Evolutionary conservation across 2,797 vertebrate genomes (phyloP), one percentile per base, ranked within the genome.

Genomic region (Vireo griseus): DNA sequence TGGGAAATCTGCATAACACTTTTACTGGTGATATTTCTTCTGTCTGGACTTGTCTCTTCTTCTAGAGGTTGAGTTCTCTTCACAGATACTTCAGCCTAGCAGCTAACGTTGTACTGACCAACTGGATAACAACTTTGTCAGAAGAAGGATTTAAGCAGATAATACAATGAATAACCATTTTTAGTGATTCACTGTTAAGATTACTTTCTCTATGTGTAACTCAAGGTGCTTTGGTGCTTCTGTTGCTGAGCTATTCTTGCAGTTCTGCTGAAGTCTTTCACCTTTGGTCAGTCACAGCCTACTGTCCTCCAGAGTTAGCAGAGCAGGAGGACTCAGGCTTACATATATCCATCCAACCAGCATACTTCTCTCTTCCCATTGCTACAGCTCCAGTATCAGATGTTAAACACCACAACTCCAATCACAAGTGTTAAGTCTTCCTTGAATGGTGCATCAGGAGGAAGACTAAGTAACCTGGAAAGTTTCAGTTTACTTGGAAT

Each of bases 401-500:
- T 51, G 10, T 51, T 72, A 82, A 87, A 85, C 17, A 51, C 44
- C 54, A 19, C 48, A 73, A 5, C 37, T 67, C 67, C 11, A 29
- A 47, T 54, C 17, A 31, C 10, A 39, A 52, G 19, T 37, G 29
- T 71, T 90, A 89, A 74, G 28, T 51, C 48, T 62, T 88, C 44
- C 63, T 31, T 10, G 2, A 76, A 68, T 6, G 12, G 21, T 77
- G 11, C 15, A 25, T 45, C 37, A 69, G 57, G 33, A 74, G 47
- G 42, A 85, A 71, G 55, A 84, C 37, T 76, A 79, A 85, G 47
- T 50, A 87, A 77, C 22, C 18, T 89, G 5, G 1, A 51, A 95
- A 76, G 72, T 89, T 86, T 92, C 47, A 54, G 75, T 65, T 95
- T 95, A 71, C 81, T 71, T 58, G 63, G 57, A 91, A 87, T 91